Percentiles rank a stretch among this genome's conserved stretches.
phyloP scores from a whole-genome alignment of 2,888 invertebrate species.

The Frankliniella intonsa region DNA sequence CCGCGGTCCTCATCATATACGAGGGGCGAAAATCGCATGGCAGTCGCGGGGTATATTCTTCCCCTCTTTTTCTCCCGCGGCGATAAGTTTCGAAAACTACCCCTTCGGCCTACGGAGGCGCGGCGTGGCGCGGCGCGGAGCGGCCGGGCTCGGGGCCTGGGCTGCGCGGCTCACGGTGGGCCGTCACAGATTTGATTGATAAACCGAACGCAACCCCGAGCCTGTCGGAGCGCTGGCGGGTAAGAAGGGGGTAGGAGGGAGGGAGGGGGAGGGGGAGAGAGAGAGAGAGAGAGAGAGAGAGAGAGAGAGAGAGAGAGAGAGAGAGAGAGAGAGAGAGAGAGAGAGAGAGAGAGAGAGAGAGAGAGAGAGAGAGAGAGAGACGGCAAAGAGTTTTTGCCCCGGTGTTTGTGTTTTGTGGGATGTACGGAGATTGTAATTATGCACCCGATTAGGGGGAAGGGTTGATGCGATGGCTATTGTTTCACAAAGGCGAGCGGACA shows the following conservation, averaged over 20 bases:
- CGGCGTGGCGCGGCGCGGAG: too few species aligned
- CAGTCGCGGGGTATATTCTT: too few species aligned
- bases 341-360: background rate
- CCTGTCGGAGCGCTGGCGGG: too few species aligned
- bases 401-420: constrained; percentile 25
- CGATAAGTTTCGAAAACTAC: too few species aligned
- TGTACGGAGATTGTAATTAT: constrained; percentile 23
- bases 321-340: background rate
- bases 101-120: too few species aligned
- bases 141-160: too few species aligned
- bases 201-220: background rate
- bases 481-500: constrained; percentile 2
- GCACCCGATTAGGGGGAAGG: constrained; percentile 11
- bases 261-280: background rate
- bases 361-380: background rate
- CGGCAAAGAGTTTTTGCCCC: background rate
- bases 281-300: background rate
- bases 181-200: constrained; percentile 4
- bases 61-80: too few species aligned
- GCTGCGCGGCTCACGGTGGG: background rate
- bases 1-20: too few species aligned
- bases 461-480: background rate
- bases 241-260: background rate
- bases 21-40: too few species aligned
- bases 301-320: background rate